Base-by-base conservation (phyloP, 2,113 vertebrate genomes). In the Menidia beryllina region DNA sequence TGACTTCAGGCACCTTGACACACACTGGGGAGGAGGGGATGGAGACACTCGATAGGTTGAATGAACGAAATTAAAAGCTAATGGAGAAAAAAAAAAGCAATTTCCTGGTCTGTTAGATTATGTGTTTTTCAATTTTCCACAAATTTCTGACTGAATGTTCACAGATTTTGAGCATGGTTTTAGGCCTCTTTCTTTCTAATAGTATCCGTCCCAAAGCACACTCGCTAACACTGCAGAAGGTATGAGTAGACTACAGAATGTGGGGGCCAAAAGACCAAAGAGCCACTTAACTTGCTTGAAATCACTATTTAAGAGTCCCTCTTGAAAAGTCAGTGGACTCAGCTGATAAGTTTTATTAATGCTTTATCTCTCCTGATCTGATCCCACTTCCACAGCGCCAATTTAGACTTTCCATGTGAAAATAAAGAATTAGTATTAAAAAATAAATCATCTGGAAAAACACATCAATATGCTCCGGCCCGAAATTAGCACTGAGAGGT, bases 1-100 rank as follows among this genome's bases (percentile, higher is more conserved):
- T 84, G 79, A 79, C 78, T 83, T 69, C 69, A 83, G 83, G 89
- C 79, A 89, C 88, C 85, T 83, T 83, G 81, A 91, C 79, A 90
- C n/a, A 14, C 30, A 9, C 21, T 14, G 51, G 36, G 53, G 11
- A 47, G 53, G 65, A 15, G 41, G 74, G 54, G 36, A 24, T n/a
- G 49, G 71, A 57, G 64, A 51, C 8, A 34, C 19, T 21, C 27
- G 52, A 27, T 53, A n/a, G 43, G 19, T 7, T 56, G 36, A 73
- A 62, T 59, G 19, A 50, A 68, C 10, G 49, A 34, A 43, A 36
- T 11, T 54, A 51, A 19, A 71, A 30, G 24, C 36, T 45, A 45
- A 49, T 55, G 14, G 15, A 14, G 21, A 43, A 62, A 3, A 80
- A 21, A 72, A 47, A 49, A 34, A 7, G 17, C 43, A 41, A 53